phyloP scores from a whole-genome alignment of 2,113 vertebrate genomes.

The Baryphthengus martii region DNA sequence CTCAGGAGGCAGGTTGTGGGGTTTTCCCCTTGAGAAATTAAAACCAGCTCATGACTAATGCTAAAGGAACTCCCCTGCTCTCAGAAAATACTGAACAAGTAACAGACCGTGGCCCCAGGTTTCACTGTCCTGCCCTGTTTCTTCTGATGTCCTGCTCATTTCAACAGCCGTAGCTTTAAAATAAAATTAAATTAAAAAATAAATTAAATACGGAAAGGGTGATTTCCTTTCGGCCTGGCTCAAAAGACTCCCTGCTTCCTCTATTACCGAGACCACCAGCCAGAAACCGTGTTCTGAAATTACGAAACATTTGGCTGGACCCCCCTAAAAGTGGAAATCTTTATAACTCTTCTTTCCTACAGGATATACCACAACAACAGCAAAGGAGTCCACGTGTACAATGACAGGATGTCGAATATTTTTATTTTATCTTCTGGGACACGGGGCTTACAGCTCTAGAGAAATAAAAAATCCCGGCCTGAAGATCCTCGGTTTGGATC shows the following conservation, averaged over 20 bases:
- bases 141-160: not conserved
- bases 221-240: constrained; percentile 29
- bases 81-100: not conserved
- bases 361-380: not conserved
- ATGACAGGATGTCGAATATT: not conserved
- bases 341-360: not conserved
- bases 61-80: not conserved
- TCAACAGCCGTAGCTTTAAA: not conserved
- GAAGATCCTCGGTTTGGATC: not conserved
- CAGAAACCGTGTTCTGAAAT: not conserved
- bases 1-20: not conserved
- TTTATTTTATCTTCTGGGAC: not conserved
- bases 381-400: not conserved
- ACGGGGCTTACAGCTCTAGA: not conserved
- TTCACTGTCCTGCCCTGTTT: not conserved
- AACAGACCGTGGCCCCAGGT: fast-evolving
- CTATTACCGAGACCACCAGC: not conserved
- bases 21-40: not conserved
- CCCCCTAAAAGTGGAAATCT: not conserved
- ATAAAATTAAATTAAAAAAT: not conserved
- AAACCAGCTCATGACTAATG: not conserved
- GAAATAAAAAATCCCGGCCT: not conserved
- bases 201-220: not conserved
- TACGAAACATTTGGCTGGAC: not conserved
- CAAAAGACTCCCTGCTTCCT: not conserved